Base-by-base conservation (phyloP, 2,113 vertebrate species). In the Rhipidura dahli region DNA sequence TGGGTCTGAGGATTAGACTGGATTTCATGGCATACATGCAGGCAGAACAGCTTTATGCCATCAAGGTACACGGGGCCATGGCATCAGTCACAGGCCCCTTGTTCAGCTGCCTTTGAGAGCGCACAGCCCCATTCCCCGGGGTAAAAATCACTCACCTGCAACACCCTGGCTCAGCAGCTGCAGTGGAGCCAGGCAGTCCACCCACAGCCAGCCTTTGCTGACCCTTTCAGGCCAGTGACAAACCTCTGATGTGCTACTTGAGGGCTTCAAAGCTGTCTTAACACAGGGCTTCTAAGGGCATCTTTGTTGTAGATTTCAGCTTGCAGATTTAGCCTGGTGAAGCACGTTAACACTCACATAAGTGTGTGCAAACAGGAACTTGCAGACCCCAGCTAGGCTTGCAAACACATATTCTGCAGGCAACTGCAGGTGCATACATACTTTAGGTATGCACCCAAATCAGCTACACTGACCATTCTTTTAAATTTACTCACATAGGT, bases 1-100 rank as follows among this genome's bases (percentile, higher is more conserved):
- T 53, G 51, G 26, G 13, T 39, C 30, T 3, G 0, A 63, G 72
- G 60, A 42, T 78, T 68, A 28, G 27, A 11, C 8, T 59, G 42
- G 30, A 45, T n/a, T 44, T 33, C 15, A 4, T 6, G 8, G 49
- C 51, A 59, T 33, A 49, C 33, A 68, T 1, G 13, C 24, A 81
- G 47, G 24, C 47, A 42, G 15, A 59, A 31, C 2, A 53, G 15
- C 28, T 53, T 45, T 42, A 9, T 10, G 27, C 13, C 4, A 1
- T 31, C 76, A 28, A 14, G 8, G 42, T 2, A 49, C 18, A 28
- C 0, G 0, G 27, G 64, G 20, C n/a, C 54, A 18, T 1, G 26
- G 15, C 11, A 65, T 27, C 31, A 24, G 7, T 22, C 70, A 37
- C 5, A 31, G 27, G 26, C 10, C 24, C 30, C 27, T 39, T 30